Percentiles rank a stretch among this genome's conserved stretches.
These are phyloP conservation scores for Steinernema feltiae DNA, from an alignment of 1,140 invertebrate species.

Conservation along the genomic window DNA sequence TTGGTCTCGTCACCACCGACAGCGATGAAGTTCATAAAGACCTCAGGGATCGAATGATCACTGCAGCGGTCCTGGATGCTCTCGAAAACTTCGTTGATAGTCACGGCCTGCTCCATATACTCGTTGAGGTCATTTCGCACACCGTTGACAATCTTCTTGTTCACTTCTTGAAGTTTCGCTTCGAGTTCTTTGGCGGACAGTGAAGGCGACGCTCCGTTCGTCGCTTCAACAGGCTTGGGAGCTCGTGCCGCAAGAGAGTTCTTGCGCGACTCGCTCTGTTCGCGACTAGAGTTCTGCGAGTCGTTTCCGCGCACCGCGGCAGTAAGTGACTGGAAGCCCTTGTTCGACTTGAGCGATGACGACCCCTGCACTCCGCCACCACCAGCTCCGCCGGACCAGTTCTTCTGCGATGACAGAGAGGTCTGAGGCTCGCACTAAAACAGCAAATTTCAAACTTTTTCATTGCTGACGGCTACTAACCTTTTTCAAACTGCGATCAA, in stretches of 20 bases:
- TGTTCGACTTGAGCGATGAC: not conserved
- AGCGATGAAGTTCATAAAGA: not conserved
- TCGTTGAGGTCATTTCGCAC: not conserved
- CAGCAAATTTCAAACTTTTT: not conserved
- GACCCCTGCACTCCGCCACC: not conserved
- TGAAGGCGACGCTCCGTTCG: constrained; percentile 2
- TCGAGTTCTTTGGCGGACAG: not conserved
- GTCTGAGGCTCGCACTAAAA: not conserved
- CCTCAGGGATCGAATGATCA: not conserved
- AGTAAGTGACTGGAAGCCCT: not conserved
- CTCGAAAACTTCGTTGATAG: not conserved
- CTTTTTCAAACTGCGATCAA: not conserved
- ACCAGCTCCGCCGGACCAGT: not conserved
- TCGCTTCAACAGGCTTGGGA: not conserved
- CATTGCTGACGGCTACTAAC: not conserved
- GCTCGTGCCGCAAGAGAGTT: not conserved
- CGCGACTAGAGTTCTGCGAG: not conserved
- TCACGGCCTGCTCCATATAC: constrained; percentile 3
- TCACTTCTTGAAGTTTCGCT: not conserved
- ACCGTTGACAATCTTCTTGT: not conserved
- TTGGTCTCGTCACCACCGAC: not conserved
- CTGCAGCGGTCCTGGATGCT: not conserved
- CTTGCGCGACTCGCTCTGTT: not conserved
- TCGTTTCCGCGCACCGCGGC: not conserved
- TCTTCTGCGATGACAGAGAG: not conserved